Percentiles rank a stretch among this genome's conserved stretches.
These are phyloP conservation scores for Dipodomys merriami DNA, from an alignment of 2,113 vertebrate genomes.

Conservation along the genomic window DNA sequence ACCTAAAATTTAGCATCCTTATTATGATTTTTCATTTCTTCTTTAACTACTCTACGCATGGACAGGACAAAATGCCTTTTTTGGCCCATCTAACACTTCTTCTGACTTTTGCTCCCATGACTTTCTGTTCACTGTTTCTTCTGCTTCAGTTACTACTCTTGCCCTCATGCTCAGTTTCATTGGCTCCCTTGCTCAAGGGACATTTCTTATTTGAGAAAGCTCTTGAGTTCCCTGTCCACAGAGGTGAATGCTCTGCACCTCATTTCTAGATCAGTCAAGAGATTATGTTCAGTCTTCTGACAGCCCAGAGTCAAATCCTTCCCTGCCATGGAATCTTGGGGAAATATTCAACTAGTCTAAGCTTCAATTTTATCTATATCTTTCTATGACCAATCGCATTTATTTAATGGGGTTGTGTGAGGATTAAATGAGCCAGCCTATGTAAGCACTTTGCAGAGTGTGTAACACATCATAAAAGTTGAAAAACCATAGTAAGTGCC, in stretches of 20 bases:
- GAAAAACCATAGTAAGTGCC: not conserved
- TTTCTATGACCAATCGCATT: not conserved
- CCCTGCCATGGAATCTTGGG: not conserved
- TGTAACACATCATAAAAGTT: not conserved
- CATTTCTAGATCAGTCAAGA: not conserved
- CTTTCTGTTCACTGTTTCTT: conserved; percentile 23
- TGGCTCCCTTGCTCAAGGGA: not conserved
- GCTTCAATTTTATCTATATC: not conserved
- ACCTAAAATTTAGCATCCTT: conserved; percentile 10
- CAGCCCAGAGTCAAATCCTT: not conserved
- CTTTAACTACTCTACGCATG: not conserved
- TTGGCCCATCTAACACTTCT: not conserved
- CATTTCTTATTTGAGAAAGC: not conserved
- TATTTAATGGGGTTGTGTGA: not conserved
- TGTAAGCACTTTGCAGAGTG: not conserved
- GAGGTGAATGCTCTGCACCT: not conserved
- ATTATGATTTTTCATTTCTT: not conserved
- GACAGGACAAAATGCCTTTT: not conserved
- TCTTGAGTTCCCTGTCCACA: not conserved
- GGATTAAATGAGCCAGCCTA: not conserved
- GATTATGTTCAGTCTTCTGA: not conserved
- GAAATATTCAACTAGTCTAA: not conserved
- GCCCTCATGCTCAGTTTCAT: not conserved
- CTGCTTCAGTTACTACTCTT: not conserved
- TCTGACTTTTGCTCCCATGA: not conserved